Base-by-base conservation (phyloP, 2,888 invertebrate species). In the Notodonta ziczac region DNA sequence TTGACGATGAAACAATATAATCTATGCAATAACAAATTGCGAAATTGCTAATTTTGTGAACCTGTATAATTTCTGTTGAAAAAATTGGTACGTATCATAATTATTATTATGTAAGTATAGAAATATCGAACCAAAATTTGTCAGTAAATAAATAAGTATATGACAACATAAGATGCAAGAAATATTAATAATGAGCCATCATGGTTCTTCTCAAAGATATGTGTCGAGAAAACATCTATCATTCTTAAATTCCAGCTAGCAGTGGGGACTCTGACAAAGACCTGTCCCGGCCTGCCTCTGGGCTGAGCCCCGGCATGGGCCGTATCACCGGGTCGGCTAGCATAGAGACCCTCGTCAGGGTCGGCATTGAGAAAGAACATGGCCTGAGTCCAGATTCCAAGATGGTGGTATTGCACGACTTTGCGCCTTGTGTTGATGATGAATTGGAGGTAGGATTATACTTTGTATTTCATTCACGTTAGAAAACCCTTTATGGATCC, bases 331-430 rank as follows among this genome's bases (percentile, higher is more conserved):
- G 98, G 58, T 98, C 98, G 32, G 98, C 98, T 48, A 98, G 98
- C 82, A 98, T 99, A 68, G 98, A 98, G 87, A 98, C 98, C 0
- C 90, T 98, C 44, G 97, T 98, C 2, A 93, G 97, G 77, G 97
- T 98, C 39, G 98, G 98, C 14, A 97, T 98, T 65, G 98, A 98
- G 84, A 98, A 98, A 81, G 98, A 98, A 88, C 97, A 98, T 89
- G 98, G 98, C 0, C 92, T 98, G 8, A 97, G 98, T 68, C 98
- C 98, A 0, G 98, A 98, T 84, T 98, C 98, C 57, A 98, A 98
- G 94, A 98, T 98, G 98, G 97, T 98, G 65, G 98, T 98, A 48
- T 93, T 98, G 10, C 98, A 98, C 86, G 98, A 98, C 86, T 99
- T 99, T 85, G 97, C 97, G 13, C 98, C 98, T 0, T 98, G 98